Evolutionary conservation across 2,113 vertebrate genomes (phyloP), one percentile per base, ranked within the genome.

Genomic region (Vidua chalybeata): DNA sequence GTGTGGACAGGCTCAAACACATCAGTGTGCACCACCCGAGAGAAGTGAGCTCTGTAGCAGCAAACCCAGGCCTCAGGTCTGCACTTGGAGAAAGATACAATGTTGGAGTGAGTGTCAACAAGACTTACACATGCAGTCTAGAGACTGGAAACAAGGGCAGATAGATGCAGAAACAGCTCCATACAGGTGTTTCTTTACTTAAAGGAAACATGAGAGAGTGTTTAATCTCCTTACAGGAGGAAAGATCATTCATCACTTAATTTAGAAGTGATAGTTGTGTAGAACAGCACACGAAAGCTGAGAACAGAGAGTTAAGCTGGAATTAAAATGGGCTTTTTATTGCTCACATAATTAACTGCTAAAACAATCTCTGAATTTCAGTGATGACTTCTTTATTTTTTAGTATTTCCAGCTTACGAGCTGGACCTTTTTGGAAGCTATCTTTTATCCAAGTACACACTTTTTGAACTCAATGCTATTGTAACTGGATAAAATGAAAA

Each of bases 11-110:
- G 30, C 18, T 92, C 54, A 80, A 49, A n/a, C 7, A 88, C 64
- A 20, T 30, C 66, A 8, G 5, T 30, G 9, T 26, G 11, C 35
- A 43, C 26, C 7, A 17, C 6, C 10, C 1, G 2, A 30, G 43
- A 58, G 68, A 56, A 37, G 37, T 7, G 66, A 35, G 45, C 19
- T 6, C 19, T 52, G 39, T 18, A 82, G 46, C 1, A 77, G 28
- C 52, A 74, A 77, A 67, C 2, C 5, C n/a, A 37, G 10, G 21
- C 54, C 82, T 88, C 5, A 1, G 2, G 13, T 43, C 62, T 68
- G 21, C 31, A 17, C 18, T 66, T 77, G 18, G 22, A 52, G 48
- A 67, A 79, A 66, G 22, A 54, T 13, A 21, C 0, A 0, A 6
- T 0, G 0, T 10, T 33, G 59, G 37, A 33, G 9, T 20, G 14